phyloP scores from a whole-genome alignment of 2,797 vertebrate species.

The Clarias laeviceps region DNA sequence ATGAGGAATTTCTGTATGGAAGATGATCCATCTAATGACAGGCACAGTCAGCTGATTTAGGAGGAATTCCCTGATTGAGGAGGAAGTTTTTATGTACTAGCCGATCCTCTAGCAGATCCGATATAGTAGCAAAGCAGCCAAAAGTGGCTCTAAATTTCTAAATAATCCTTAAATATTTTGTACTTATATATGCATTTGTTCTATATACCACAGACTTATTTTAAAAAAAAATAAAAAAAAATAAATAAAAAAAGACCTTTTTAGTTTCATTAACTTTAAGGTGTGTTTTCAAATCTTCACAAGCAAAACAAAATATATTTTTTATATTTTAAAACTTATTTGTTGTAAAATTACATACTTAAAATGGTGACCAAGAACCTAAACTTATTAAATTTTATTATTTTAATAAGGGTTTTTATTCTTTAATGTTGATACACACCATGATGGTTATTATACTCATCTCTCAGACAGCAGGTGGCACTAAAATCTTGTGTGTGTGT shows the following conservation, averaged over 20 bases:
- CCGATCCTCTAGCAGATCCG: neutral
- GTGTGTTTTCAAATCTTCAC: neutral
- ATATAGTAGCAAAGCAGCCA: neutral
- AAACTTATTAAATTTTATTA: no score
- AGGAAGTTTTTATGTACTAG: constrained; percentile 66
- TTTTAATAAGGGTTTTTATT: no score
- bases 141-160: neutral
- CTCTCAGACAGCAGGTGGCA: neutral
- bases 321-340: no score
- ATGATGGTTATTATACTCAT: neutral
- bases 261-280: neutral
- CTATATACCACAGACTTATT: neutral
- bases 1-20: constrained; percentile 52
- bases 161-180: neutral
- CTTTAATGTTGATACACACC: no score
- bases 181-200: neutral
- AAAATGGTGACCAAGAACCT: no score
- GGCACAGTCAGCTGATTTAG: constrained; percentile 60
- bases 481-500: neutral
- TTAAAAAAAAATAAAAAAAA: neutral
- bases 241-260: no score
- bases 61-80: constrained; percentile 60
- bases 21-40: neutral
- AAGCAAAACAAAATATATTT: neutral
- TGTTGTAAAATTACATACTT: no score